Base-by-base conservation (phyloP, 2,888 invertebrate species). In the Sesia bembeciformis region DNA sequence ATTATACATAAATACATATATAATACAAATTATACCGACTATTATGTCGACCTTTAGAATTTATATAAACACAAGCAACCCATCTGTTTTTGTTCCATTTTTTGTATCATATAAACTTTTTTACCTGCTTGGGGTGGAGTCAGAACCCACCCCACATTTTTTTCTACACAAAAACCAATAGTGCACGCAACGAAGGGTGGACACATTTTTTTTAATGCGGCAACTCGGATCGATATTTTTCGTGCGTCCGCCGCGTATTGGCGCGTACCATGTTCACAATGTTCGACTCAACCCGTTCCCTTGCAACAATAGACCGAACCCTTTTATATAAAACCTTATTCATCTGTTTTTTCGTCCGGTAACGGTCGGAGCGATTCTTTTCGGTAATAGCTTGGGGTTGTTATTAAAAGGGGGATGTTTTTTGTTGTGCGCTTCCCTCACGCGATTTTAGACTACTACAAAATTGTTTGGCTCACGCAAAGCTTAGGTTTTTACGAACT, bases 321-420 rank as follows among this genome's bases (percentile, higher is more conserved):
- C 78, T 78, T 83, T 80, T 86, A 84, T 85, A 70, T 85, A 82
- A 76, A 79, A 73, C 71, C 69, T 77, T 81, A 82, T 87, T 84
- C 84, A 81, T 85, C 74, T 73, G 78, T 83, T 86, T 85, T 87
- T 85, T 83, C 74, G 70, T 69, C 62, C 67, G 70, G 63, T 82
- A 87, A 89, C 87, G 86, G 88, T 82, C 73, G 74, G 65, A 72
- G 59, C 78, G 78, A 78, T 82, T 84, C 81, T 84, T 84, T 86
- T 82, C 72, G 83, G 80, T 81, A 83, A 84, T 84, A 73, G 78
- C 77, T 57, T 73, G 73, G 88, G 84, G 79, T 78, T 77, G 73
- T 62, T 70, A 72, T 74, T 73, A 74, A 72, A 75, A 74, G 74
- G 81, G 81, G 72, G 68, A 74, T 70, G 72, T 84, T 87, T 82